Percentiles rank a stretch among this genome's conserved stretches.
Evolutionary conservation across 2,888 invertebrate genomes (phyloP).

Genomic region (Archips xylosteana): DNA sequence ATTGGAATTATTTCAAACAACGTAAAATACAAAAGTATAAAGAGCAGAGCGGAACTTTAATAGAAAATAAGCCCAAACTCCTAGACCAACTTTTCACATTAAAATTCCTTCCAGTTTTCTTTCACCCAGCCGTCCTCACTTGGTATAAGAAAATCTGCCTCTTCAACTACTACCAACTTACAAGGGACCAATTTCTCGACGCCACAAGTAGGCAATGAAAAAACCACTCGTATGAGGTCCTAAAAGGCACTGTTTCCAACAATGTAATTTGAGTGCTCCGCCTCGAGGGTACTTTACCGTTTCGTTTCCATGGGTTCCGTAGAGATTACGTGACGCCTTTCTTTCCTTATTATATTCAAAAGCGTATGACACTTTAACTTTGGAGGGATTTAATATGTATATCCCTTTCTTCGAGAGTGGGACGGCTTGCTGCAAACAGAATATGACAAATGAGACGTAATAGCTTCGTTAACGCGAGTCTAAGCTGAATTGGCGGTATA

Average conservation of each 20-base stretch:
- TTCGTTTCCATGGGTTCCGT: conserved; percentile 44
- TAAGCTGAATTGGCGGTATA: neutral
- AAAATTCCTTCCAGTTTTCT: neutral
- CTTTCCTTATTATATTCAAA: conserved; percentile 12
- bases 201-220: conserved; percentile 38
- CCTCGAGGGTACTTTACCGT: conserved; percentile 48
- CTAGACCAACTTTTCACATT: neutral
- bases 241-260: conserved; percentile 50
- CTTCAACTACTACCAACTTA: conserved; percentile 13
- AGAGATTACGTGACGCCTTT: conserved; percentile 13
- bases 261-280: conserved; percentile 54
- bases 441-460: neutral
- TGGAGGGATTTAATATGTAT: conserved; percentile 9
- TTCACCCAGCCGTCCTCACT: neutral
- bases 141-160: conserved; percentile 14
- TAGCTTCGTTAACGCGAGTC: neutral
- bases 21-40: neutral
- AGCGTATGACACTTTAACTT: conserved; percentile 11
- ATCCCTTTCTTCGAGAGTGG: neutral
- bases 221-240: conserved; percentile 45
- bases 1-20: neutral
- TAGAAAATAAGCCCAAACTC: neutral
- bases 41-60: neutral
- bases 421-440: neutral
- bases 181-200: conserved; percentile 17